Percentiles rank a stretch among this genome's conserved stretches.
These are phyloP conservation scores for Peromyscus leucopus DNA, from an alignment of 2,113 vertebrate genomes.

Conservation along the genomic window DNA sequence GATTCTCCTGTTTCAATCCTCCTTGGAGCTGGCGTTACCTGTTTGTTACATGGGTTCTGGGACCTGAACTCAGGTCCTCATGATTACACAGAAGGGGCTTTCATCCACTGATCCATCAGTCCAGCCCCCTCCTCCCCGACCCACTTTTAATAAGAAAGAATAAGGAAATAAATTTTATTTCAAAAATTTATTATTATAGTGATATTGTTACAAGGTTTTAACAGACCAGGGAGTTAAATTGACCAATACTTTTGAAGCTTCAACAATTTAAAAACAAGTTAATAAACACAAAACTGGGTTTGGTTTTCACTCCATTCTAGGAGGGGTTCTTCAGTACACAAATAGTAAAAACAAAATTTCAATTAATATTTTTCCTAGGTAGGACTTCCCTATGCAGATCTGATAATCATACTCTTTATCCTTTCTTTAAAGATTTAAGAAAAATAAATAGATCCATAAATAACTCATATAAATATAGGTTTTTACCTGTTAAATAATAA, in stretches of 20 bases:
- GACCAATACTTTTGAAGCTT: background rate
- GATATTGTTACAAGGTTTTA: slow-evolving; percentile 45
- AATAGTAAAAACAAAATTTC: slow-evolving; percentile 33
- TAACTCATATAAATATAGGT: slow-evolving; percentile 81
- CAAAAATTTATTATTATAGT: slow-evolving; percentile 57
- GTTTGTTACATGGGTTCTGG: background rate
- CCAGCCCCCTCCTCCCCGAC: too few species aligned
- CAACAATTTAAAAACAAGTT: slow-evolving; percentile 61
- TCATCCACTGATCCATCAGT: too few species aligned
- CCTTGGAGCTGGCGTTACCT: background rate
- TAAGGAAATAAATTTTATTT: background rate
- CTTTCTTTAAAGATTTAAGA: slow-evolving; percentile 51
- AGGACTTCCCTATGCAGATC: slow-evolving; percentile 20
- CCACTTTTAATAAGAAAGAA: slow-evolving; percentile 38
- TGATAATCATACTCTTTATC: background rate
- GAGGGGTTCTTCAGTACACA: background rate
- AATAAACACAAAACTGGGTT: slow-evolving; percentile 69
- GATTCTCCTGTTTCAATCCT: background rate
- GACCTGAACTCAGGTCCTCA: background rate
- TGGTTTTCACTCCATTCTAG: background rate
- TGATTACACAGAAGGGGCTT: too few species aligned
- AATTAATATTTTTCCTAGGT: background rate
- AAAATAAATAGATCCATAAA: slow-evolving; percentile 83
- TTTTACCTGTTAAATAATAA: slow-evolving; percentile 79
- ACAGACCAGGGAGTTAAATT: slow-evolving; percentile 53